Percentiles rank a stretch among this genome's conserved stretches.
phyloP scores from a whole-genome alignment of 2,888 invertebrate genomes.

The Odontomyia ornata region DNA sequence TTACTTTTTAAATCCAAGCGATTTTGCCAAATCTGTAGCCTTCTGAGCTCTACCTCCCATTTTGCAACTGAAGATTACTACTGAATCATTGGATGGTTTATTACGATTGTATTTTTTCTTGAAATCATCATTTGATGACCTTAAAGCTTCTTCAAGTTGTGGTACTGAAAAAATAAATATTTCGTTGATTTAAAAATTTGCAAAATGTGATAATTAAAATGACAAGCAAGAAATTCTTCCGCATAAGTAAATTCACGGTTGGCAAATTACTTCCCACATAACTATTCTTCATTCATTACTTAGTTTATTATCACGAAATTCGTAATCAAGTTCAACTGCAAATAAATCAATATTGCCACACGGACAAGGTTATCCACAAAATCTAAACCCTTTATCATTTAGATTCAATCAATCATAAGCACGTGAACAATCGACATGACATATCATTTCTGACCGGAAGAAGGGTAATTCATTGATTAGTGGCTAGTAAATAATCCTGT shows the following conservation, averaged over 20 bases:
- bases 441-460: background rate
- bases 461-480: slow-evolving; percentile 10
- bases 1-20: slow-evolving; percentile 60
- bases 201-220: too few relatives aligned
- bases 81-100: slow-evolving; percentile 70
- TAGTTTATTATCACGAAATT: too few relatives aligned
- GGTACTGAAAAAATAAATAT: slow-evolving; percentile 55
- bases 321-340: too few relatives aligned
- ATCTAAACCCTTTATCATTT: background rate
- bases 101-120: slow-evolving; percentile 63
- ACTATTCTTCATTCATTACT: too few relatives aligned
- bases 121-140: slow-evolving; percentile 57
- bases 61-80: slow-evolving; percentile 75
- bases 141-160: slow-evolving; percentile 57
- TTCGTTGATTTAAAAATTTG: slow-evolving; percentile 3
- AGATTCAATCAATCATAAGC: slow-evolving; percentile 11
- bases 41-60: slow-evolving; percentile 74
- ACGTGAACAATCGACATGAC: background rate
- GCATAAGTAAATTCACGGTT: too few relatives aligned
- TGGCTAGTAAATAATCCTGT: slow-evolving; percentile 5
- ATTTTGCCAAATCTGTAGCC: slow-evolving; percentile 68
- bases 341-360: background rate
- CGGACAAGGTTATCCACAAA: background rate
- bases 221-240: too few relatives aligned
- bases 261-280: too few relatives aligned